Evolutionary conservation across 2,888 invertebrate species (phyloP).

Genomic region (Iselma pallidipennis): DNA sequence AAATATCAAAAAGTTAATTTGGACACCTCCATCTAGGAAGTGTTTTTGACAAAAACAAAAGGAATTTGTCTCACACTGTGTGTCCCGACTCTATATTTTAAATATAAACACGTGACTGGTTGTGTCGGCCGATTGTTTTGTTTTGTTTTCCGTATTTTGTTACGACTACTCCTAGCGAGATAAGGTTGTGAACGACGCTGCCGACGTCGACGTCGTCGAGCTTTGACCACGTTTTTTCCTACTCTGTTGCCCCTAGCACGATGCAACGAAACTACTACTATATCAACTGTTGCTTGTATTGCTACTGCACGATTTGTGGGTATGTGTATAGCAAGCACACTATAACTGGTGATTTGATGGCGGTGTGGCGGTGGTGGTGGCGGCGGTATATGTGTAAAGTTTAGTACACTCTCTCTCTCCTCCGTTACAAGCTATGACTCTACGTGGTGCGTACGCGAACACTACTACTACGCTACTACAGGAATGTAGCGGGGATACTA

Average conservation of each 20-base stretch:
- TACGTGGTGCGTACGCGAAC: constrained; percentile 26
- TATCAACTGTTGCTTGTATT: not conserved
- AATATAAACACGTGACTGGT: not conserved
- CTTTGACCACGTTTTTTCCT: not conserved
- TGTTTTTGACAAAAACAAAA: not conserved
- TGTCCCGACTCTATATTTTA: too few relatives aligned
- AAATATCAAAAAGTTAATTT: too few relatives aligned
- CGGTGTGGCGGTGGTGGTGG: not conserved
- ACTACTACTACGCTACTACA: constrained; percentile 50
- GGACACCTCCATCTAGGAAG: not conserved
- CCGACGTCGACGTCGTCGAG: not conserved
- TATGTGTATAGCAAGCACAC: not conserved
- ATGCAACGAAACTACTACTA: not conserved
- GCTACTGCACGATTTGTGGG: not conserved
- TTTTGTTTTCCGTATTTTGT: not conserved
- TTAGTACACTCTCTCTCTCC: not conserved
- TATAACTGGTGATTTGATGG: not conserved
- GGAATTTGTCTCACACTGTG: not conserved
- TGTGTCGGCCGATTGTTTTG: not conserved
- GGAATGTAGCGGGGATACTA: constrained; percentile 54
- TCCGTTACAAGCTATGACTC: constrained; percentile 10
- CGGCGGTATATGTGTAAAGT: not conserved
- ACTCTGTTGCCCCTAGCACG: too few relatives aligned
- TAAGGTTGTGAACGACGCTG: not conserved
- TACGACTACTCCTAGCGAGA: too few relatives aligned